Conservation (phyloP, 2,113 vertebrate species). For the Leucopsar rothschildi region DNA sequence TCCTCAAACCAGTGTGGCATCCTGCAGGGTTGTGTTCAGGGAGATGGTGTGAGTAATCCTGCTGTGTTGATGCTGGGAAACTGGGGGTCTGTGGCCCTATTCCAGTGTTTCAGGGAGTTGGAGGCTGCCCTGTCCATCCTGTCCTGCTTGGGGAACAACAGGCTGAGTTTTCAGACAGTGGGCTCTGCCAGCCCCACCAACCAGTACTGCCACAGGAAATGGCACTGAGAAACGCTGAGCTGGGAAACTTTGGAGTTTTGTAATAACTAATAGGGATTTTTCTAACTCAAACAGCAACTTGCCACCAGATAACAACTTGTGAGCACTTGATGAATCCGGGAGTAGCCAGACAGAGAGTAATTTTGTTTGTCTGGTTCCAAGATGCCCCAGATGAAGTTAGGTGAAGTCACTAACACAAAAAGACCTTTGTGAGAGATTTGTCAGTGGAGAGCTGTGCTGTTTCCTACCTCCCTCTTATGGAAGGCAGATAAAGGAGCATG, state of each 20-base stretch:
- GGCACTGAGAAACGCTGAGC: slow-evolving; percentile 61
- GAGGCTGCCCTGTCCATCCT: neutral
- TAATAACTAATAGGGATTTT: slow-evolving; percentile 66
- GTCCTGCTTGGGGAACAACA: neutral
- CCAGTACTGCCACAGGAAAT: slow-evolving; percentile 5
- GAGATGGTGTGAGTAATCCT: neutral
- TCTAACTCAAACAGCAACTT: slow-evolving; percentile 62
- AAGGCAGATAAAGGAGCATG: neutral
- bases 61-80: rapidly evolving
- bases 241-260: slow-evolving; percentile 71
- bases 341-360: slow-evolving; percentile 5
- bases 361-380: neutral
- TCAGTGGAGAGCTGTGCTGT: neutral
- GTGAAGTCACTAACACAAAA: neutral
- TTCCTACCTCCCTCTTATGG: neutral
- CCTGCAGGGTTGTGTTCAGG: rapidly evolving
- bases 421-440: neutral
- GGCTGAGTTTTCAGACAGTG: neutral
- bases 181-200: neutral
- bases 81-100: rapidly evolving
- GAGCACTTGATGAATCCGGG: neutral
- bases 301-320: slow-evolving; percentile 38
- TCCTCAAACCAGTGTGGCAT: rapidly evolving
- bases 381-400: neutral
- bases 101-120: rapidly evolving